Evolutionary conservation across 1,140 invertebrate species (phyloP).

Genomic region (Magallana angulata): DNA sequence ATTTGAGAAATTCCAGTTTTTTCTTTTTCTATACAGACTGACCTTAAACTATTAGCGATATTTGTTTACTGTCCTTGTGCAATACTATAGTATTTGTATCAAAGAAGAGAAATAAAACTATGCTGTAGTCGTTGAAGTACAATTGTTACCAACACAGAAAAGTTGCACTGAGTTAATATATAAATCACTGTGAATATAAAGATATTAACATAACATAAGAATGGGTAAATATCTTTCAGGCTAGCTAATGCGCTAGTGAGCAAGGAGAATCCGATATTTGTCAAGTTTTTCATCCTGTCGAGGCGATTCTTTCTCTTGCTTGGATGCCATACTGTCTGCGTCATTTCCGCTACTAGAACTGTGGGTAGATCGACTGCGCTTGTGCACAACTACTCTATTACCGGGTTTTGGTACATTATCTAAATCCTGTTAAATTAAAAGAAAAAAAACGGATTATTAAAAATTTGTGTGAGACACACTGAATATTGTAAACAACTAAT

Average conservation of each 20-base stretch:
- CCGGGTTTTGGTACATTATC: conserved; percentile 64
- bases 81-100: too few relatives aligned
- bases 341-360: conserved; percentile 42
- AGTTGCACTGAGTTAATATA: background rate
- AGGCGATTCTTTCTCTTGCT: conserved; percentile 31
- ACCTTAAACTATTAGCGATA: too few relatives aligned
- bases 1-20: too few relatives aligned
- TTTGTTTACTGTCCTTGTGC: too few relatives aligned
- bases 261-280: conserved; percentile 27
- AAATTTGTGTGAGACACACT: background rate
- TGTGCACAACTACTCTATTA: conserved; percentile 64
- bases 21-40: too few relatives aligned
- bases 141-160: too few relatives aligned
- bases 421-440: conserved; percentile 52
- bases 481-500: background rate
- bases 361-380: conserved; percentile 46
- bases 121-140: too few relatives aligned
- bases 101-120: too few relatives aligned
- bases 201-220: background rate
- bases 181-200: background rate
- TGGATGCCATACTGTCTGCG: background rate
- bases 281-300: conserved; percentile 17
- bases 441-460: background rate
- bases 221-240: background rate
- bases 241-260: background rate